Evolutionary conservation across 2,888 invertebrate genomes (phyloP).

Genomic region (Linyphia triangularis): DNA sequence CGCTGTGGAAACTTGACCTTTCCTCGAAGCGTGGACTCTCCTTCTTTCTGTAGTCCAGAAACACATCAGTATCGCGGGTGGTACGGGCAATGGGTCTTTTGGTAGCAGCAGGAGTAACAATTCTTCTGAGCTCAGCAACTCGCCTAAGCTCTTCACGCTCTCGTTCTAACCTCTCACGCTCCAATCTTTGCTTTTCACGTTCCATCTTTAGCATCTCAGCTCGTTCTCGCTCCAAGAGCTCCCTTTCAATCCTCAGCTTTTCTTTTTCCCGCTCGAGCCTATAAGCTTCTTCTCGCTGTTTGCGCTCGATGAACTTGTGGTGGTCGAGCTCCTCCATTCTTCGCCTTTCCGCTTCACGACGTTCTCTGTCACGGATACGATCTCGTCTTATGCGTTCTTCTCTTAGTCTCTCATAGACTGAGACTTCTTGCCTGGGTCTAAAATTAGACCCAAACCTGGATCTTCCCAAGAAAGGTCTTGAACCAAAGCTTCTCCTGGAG

Average conservation of each 20-base stretch:
- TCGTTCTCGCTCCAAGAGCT: conserved; percentile 82
- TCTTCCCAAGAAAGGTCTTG: conserved; percentile 17
- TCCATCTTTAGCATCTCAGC: conserved; percentile 91
- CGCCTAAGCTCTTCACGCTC: conserved; percentile 62
- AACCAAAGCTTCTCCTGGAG: conserved; percentile 22
- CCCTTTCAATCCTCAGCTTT: conserved; percentile 79
- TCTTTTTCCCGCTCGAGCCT: conserved; percentile 84
- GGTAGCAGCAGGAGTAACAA: neutral
- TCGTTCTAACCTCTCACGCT: conserved; percentile 79
- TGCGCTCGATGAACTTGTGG: conserved; percentile 88
- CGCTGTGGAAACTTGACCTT: conserved; percentile 29
- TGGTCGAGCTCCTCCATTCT: conserved; percentile 88
- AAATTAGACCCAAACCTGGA: conserved; percentile 21
- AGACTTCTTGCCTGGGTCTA: conserved; percentile 11
- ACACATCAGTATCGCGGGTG: conserved; percentile 14
- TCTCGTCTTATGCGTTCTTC: conserved; percentile 30
- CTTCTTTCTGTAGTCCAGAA: conserved; percentile 57
- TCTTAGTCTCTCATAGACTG: conserved; percentile 24
- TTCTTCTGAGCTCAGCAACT: conserved; percentile 61
- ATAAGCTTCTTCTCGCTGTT: conserved; percentile 91
- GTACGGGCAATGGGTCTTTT: conserved; percentile 44
- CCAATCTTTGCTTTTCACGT: conserved; percentile 83
- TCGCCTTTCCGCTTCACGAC: conserved; percentile 87
- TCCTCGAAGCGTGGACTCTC: conserved; percentile 35
- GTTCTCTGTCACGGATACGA: conserved; percentile 7